Base-by-base conservation (phyloP, 2,797 vertebrate species). In the Vespertilio murinus region DNA sequence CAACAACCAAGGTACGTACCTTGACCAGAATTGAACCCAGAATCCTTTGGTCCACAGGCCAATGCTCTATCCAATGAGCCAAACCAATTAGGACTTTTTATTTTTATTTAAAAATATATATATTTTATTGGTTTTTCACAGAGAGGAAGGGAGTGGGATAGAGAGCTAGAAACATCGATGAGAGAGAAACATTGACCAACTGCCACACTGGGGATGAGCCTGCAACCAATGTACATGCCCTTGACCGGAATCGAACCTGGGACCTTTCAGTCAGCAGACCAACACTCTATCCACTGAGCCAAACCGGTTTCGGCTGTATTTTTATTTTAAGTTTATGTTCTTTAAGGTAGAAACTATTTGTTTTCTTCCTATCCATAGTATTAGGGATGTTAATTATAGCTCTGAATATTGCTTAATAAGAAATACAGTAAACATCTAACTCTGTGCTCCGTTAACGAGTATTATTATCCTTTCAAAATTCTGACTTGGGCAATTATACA, bases 391-490 rank as follows among this genome's bases (percentile, higher is more conserved):
- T 98, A 96, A 97, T 97, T 97, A 93, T 1, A 96, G 35, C 67
- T 88, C 70, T 95, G 59, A 96, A 94, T 47, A 95, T 82, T 96
- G 85, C 95, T 97, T 97, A 96, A 89, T 74, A 91, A 83, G 83
- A 87, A 97, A 94, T 92, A 59, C 84, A 88, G 95, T 97, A 97
- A 97, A 97, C 47, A 88, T 77, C 13, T 95, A 73, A 96, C 97
- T 96, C 89, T 96, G 40, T 96, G 40, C 64, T 87, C 87, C 94
- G 90, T 92, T 97, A 97, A 98, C 97, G 71, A 96, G 85, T 94
- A 94, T 92, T 97, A 96, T 97, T 97, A 97, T 45, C 59, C 42
- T 97, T 96, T 93, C 97, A 96, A 97, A 94, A 88, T 95, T 89
- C 71, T 97, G 93, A 92, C 33, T 96, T 93, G 67, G 52, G 97